Conservation (phyloP, 2,797 vertebrate species). For the Xiphophorus birchmanni region DNA sequence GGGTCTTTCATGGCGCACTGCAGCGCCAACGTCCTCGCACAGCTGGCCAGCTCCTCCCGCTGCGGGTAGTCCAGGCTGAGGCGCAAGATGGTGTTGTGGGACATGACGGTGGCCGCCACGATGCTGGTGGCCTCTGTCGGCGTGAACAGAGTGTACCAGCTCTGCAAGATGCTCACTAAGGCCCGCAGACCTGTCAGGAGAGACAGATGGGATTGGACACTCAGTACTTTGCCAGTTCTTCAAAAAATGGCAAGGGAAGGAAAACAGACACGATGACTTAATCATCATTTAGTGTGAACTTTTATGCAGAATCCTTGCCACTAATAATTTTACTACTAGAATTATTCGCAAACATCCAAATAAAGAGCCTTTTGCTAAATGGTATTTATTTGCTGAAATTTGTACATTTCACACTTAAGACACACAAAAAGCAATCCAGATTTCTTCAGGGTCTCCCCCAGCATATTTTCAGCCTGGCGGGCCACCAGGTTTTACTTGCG, state of each 20-base stretch:
- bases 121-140: slow-evolving; percentile 98
- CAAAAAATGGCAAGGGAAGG: not conserved
- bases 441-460: too few relatives aligned
- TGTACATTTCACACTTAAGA: not conserved
- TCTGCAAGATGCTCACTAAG: slow-evolving; percentile 95
- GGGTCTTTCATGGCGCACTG: slow-evolving; percentile 99
- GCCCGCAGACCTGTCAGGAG: slow-evolving; percentile 88
- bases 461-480: too few relatives aligned
- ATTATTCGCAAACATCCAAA: too few relatives aligned
- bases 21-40: slow-evolving; percentile 92
- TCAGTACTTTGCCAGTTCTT: not conserved
- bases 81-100: slow-evolving; percentile 95
- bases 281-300: not conserved
- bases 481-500: too few relatives aligned
- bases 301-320: not conserved
- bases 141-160: slow-evolving; percentile 98
- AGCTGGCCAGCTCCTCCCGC: slow-evolving; percentile 95
- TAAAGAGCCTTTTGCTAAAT: not conserved
- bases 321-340: too few relatives aligned
- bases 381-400: not conserved
- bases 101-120: slow-evolving; percentile 95
- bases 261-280: not conserved
- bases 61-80: slow-evolving; percentile 96
- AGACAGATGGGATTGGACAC: not conserved
- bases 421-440: not conserved